These are phyloP conservation scores for Eledone cirrhosa DNA, from an alignment of 2,888 invertebrate genomes.

Conservation along the genomic window DNA sequence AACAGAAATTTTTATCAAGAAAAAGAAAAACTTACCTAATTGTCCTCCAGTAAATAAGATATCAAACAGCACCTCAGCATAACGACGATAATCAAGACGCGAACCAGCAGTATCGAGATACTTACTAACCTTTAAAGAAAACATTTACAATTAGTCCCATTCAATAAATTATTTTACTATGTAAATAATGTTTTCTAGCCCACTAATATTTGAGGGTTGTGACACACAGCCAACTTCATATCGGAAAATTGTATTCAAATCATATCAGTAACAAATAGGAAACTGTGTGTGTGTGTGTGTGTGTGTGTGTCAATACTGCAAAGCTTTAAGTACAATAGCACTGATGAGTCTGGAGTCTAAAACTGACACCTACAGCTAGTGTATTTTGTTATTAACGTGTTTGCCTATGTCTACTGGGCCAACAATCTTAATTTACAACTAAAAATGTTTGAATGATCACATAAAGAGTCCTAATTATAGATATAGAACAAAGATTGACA, in stretches of 20 bases:
- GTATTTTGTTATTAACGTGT: too few relatives aligned
- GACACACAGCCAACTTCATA: background rate
- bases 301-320: too few relatives aligned
- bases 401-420: too few relatives aligned
- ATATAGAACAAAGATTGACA: too few relatives aligned
- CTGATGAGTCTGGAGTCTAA: too few relatives aligned
- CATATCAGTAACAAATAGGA: background rate
- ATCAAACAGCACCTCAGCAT: conserved; percentile 97
- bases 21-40: conserved; percentile 73
- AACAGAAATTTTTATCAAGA: too few relatives aligned
- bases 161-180: background rate
- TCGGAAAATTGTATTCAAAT: background rate
- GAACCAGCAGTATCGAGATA: conserved; percentile 93
- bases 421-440: too few relatives aligned
- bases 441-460: too few relatives aligned
- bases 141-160: background rate
- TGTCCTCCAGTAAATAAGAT: conserved; percentile 97
- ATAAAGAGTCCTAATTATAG: too few relatives aligned
- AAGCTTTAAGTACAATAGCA: too few relatives aligned
- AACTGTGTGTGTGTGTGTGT: background rate
- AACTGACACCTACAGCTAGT: too few relatives aligned
- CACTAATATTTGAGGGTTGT: background rate
- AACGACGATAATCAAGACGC: conserved; percentile 96
- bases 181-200: too few relatives aligned
- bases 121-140: conserved; percentile 81